Evolutionary conservation across 1,140 invertebrate genomes (phyloP).

Genomic region (Octopus bimaculoides): DNA sequence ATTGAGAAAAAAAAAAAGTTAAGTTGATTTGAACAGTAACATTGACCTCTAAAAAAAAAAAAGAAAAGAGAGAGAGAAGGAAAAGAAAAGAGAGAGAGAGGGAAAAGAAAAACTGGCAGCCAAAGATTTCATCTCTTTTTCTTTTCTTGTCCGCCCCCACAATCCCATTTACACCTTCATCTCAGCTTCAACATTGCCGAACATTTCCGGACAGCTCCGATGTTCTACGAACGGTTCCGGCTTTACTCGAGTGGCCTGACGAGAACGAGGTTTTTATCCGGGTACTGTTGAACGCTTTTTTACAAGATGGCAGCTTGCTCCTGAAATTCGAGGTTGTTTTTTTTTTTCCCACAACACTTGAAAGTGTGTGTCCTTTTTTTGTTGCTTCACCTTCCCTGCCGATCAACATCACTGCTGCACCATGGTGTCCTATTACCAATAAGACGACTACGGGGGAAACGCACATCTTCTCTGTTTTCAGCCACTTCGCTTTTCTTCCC

Average conservation of each 20-base stretch:
- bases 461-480: background rate
- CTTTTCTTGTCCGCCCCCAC: no score
- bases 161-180: background rate
- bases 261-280: conserved; percentile 3
- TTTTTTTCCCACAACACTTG: background rate
- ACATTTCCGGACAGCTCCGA: background rate
- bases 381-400: background rate
- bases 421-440: conserved; percentile 2
- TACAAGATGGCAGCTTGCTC: conserved; percentile 7
- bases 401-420: conserved; percentile 1
- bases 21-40: no score
- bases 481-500: background rate
- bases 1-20: no score
- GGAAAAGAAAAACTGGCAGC: no score
- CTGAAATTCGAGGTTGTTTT: background rate
- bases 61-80: no score
- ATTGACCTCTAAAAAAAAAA: no score
- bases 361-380: background rate
- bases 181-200: background rate
- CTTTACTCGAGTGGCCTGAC: no score
- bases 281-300: conserved; percentile 9
- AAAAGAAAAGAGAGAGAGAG: no score
- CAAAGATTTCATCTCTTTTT: no score
- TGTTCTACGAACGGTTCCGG: background rate
- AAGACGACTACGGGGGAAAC: background rate